phyloP scores from a whole-genome alignment of 2,888 invertebrate genomes.

The Limenitis arthemis region DNA sequence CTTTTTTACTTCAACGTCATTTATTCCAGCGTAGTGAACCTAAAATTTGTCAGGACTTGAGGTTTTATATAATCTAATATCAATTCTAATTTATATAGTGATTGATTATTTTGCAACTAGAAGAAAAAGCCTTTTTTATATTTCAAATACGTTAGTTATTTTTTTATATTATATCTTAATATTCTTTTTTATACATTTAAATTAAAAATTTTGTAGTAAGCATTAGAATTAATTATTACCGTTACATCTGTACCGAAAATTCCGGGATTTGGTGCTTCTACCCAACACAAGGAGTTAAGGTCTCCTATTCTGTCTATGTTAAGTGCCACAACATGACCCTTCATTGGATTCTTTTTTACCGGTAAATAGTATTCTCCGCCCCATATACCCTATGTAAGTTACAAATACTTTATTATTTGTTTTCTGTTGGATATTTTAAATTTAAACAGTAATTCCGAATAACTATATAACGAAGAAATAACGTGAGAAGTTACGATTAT shows the following conservation, averaged over 20 bases:
- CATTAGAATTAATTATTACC: slow-evolving; percentile 29
- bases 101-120: not conserved
- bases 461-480: too few species aligned
- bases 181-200: too few species aligned
- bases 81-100: too few species aligned
- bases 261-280: slow-evolving; percentile 26
- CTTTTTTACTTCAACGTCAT: slow-evolving; percentile 31
- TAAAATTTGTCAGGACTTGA: slow-evolving; percentile 17
- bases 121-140: too few species aligned
- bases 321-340: slow-evolving; percentile 21
- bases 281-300: slow-evolving; percentile 39
- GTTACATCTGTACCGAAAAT: slow-evolving; percentile 34
- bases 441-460: not conserved
- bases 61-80: too few species aligned
- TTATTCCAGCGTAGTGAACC: slow-evolving; percentile 41
- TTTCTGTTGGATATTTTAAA: not conserved
- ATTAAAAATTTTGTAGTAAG: not conserved
- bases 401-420: not conserved
- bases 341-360: slow-evolving; percentile 16
- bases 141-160: too few species aligned
- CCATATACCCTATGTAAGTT: slow-evolving; percentile 31
- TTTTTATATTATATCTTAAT: too few species aligned
- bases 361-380: slow-evolving; percentile 36
- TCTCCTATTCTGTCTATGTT: slow-evolving; percentile 32
- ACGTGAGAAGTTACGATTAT: too few species aligned